Percentiles rank a stretch among this genome's conserved stretches.
Conservation (phyloP, 1,140 invertebrate species). For the Panagrolaimus sp. region DNA sequence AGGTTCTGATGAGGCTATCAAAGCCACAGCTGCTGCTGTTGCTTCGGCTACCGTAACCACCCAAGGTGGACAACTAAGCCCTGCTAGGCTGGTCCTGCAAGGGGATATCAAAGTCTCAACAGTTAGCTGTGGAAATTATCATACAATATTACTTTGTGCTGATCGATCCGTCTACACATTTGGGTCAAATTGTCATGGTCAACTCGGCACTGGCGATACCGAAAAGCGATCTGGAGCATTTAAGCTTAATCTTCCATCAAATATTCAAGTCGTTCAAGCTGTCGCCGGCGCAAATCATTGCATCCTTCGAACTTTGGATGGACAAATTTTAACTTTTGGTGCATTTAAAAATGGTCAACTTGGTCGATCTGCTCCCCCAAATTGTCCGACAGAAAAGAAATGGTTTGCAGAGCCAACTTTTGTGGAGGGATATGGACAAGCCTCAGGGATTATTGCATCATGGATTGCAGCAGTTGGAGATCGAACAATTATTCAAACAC, state of each 20-base stretch:
- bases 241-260: slow-evolving; percentile 67
- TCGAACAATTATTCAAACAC: slow-evolving; percentile 86
- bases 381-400: slow-evolving; percentile 55
- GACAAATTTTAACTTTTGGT: slow-evolving; percentile 88
- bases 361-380: slow-evolving; percentile 65
- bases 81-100: slow-evolving; percentile 38
- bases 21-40: slow-evolving; percentile 15
- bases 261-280: slow-evolving; percentile 66
- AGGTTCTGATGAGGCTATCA: slow-evolving; percentile 47
- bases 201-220: slow-evolving; percentile 81
- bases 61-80: slow-evolving; percentile 26
- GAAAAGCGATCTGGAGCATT: slow-evolving; percentile 41
- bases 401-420: slow-evolving; percentile 78
- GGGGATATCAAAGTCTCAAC: slow-evolving; percentile 46
- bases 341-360: slow-evolving; percentile 83
- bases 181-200: slow-evolving; percentile 84
- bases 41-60: background rate
- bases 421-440: slow-evolving; percentile 69
- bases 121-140: slow-evolving; percentile 54
- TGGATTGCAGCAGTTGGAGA: slow-evolving; percentile 89
- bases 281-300: slow-evolving; percentile 89
- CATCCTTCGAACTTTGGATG: slow-evolving; percentile 78
- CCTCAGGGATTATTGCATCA: slow-evolving; percentile 73
- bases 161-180: slow-evolving; percentile 72
- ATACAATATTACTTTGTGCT: slow-evolving; percentile 45